Percentiles rank a stretch among this genome's conserved stretches.
Conservation (phyloP, 2,888 invertebrate genomes). For the Trichogramma evanescens region DNA sequence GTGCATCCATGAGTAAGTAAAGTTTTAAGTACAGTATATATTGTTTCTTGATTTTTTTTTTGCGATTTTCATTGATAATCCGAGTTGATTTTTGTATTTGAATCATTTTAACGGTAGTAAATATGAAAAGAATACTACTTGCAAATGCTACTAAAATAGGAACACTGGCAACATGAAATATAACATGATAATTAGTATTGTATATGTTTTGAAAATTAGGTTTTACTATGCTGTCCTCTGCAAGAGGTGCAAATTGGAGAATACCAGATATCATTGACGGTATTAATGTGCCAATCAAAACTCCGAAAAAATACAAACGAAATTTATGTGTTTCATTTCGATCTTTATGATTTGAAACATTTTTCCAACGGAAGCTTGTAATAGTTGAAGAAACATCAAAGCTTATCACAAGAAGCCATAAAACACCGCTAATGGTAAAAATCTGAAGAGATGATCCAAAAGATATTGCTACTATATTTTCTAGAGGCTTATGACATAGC, state of each 20-base stretch:
- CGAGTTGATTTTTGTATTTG: constrained; percentile 27
- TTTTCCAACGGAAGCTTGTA: constrained; percentile 35
- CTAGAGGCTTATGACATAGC: constrained; percentile 29
- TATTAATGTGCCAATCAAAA: constrained; percentile 26
- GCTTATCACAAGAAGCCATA: constrained; percentile 39
- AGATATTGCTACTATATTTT: constrained; percentile 17
- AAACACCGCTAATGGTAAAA: constrained; percentile 29
- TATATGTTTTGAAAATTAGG: constrained; percentile 32
- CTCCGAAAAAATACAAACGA: constrained; percentile 24
- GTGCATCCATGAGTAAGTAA: constrained; percentile 35
- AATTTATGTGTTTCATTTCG: constrained; percentile 32
- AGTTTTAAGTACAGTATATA: constrained; percentile 32
- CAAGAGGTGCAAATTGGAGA: constrained; percentile 30
- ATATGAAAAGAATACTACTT: constrained; percentile 30
- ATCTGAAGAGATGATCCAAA: constrained; percentile 32
- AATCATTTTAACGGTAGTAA: constrained; percentile 31
- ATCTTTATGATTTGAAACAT: constrained; percentile 23
- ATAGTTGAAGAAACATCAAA: constrained; percentile 37
- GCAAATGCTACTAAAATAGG: constrained; percentile 26
- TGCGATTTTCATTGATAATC: constrained; percentile 23
- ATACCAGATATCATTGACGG: constrained; percentile 28
- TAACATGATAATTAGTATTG: constrained; percentile 24
- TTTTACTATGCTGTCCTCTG: constrained; percentile 27
- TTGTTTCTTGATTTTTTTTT: constrained; percentile 27
- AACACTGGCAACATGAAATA: constrained; percentile 26